Conservation (phyloP, 2,113 vertebrate species). For the Indri indri region DNA sequence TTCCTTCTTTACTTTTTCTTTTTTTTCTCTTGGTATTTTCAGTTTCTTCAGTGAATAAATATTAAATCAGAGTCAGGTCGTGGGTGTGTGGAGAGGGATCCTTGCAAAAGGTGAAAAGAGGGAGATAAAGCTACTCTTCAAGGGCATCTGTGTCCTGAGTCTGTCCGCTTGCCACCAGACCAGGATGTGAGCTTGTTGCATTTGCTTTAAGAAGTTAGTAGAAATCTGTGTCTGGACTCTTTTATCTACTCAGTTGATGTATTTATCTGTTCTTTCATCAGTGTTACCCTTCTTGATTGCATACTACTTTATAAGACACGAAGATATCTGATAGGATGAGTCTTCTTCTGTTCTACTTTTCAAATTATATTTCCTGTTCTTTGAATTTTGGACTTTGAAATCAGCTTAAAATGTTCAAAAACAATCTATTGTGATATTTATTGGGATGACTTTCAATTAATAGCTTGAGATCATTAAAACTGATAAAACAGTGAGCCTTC, state of each 20-base stretch:
- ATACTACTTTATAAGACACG: background rate
- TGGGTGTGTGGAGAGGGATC: background rate
- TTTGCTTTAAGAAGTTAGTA: background rate
- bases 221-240: background rate
- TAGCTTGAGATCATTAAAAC: background rate
- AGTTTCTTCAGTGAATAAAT: background rate
- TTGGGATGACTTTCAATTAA: background rate
- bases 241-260: background rate
- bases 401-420: background rate
- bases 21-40: background rate
- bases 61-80: background rate
- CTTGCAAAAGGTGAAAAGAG: background rate
- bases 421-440: background rate
- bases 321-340: background rate
- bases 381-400: background rate
- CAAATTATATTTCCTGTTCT: background rate
- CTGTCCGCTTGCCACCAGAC: background rate
- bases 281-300: background rate
- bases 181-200: background rate
- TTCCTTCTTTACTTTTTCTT: background rate
- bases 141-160: no score
- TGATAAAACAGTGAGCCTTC: background rate
- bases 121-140: accelerated
- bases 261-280: background rate
- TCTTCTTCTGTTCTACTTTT: background rate